Conservation (phyloP, 2,797 vertebrate species). For the Lateolabrax maculatus region DNA sequence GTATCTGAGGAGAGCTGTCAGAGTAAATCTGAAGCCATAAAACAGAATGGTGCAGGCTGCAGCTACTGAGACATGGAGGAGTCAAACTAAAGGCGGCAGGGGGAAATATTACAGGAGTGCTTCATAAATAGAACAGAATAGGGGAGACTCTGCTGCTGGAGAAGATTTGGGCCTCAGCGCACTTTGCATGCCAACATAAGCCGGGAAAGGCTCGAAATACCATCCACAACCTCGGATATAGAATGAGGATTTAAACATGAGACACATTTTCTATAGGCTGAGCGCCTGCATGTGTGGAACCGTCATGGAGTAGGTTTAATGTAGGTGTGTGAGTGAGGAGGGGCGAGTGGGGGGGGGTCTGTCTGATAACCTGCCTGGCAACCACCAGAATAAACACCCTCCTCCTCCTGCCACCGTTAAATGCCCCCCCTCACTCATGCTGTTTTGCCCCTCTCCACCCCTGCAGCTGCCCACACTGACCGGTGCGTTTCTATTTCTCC, state of each 20-base stretch:
- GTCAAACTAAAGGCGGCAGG: constrained; percentile 61
- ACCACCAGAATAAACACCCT: constrained; percentile 78
- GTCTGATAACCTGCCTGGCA: constrained; percentile 81
- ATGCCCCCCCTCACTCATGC: constrained; percentile 47
- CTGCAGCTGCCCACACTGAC: constrained; percentile 17
- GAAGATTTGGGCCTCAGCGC: constrained; percentile 48
- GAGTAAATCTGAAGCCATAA: constrained; percentile 57
- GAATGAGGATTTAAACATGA: constrained; percentile 51
- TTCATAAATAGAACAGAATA: constrained; percentile 71
- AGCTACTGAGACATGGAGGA: constrained; percentile 64
- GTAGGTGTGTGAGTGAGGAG: constrained; percentile 40
- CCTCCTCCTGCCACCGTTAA: constrained; percentile 45
- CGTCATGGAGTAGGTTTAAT: constrained; percentile 42
- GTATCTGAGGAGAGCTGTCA: constrained; percentile 61
- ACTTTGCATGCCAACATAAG: constrained; percentile 53
- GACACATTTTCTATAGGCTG: constrained; percentile 45
- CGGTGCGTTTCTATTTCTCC: constrained; percentile 40
- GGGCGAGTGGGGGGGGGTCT: constrained; percentile 30
- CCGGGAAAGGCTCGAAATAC: constrained; percentile 56
- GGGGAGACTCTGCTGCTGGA: constrained; percentile 40
- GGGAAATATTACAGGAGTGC: constrained; percentile 55
- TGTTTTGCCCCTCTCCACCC: not conserved
- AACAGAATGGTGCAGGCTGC: constrained; percentile 61
- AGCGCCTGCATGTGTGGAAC: constrained; percentile 42
- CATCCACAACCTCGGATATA: constrained; percentile 34